These are phyloP conservation scores for Mylabris phalerata DNA, from an alignment of 1,140 invertebrate species.

Conservation along the genomic window DNA sequence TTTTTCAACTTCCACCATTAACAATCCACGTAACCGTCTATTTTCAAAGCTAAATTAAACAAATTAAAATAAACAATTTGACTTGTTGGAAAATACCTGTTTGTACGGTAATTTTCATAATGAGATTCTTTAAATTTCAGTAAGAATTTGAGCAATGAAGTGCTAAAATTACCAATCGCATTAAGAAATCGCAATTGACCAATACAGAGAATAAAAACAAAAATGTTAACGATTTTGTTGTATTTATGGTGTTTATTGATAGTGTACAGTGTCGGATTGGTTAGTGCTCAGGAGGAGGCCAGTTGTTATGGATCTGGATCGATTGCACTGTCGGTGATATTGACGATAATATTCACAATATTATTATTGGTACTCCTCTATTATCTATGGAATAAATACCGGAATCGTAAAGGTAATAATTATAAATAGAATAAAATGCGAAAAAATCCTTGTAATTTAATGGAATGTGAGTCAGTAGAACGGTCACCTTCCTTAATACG, in stretches of 20 bases:
- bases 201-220: not conserved
- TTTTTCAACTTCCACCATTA: no score
- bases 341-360: constrained; percentile 18
- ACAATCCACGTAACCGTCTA: no score
- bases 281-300: constrained; percentile 1
- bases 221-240: not conserved
- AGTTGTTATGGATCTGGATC: constrained; percentile 20
- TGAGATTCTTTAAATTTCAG: no score
- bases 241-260: not conserved
- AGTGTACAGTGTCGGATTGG: not conserved
- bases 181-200: no score
- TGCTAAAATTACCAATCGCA: not conserved
- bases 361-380: constrained; percentile 2
- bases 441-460: not conserved
- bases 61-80: no score
- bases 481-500: not conserved
- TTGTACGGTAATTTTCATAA: no score
- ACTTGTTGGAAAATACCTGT: no score
- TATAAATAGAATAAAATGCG: not conserved
- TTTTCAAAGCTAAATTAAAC: no score
- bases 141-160: not conserved
- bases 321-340: constrained; percentile 18
- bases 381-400: constrained; percentile 17
- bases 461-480: constrained; percentile 13
- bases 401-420: constrained; percentile 21